Percentiles rank a stretch among this genome's conserved stretches.
Evolutionary conservation across 2,888 invertebrate genomes (phyloP).

Genomic region (Panzeria rudis): DNA sequence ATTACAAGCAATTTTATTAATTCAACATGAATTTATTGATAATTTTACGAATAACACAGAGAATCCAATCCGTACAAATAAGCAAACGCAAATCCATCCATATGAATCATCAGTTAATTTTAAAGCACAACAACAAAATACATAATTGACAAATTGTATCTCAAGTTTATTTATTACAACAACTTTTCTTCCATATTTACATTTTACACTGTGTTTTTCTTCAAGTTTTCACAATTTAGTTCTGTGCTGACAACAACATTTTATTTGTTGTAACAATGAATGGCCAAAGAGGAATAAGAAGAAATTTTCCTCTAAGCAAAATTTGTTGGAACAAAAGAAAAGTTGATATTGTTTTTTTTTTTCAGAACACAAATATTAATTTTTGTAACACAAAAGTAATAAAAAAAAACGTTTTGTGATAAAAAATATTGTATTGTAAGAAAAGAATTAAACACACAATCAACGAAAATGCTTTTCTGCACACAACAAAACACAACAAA

Average conservation of each 20-base stretch:
- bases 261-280: not conserved
- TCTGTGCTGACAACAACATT: not conserved
- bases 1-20: slow-evolving; percentile 51
- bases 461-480: slow-evolving; percentile 20
- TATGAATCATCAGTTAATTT: slow-evolving; percentile 57
- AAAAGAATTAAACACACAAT: not conserved
- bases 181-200: slow-evolving; percentile 50
- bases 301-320: slow-evolving; percentile 8
- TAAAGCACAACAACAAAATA: slow-evolving; percentile 20
- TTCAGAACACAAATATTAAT: slow-evolving; percentile 15
- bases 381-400: slow-evolving; percentile 17
- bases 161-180: slow-evolving; percentile 33
- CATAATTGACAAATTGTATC: slow-evolving; percentile 45
- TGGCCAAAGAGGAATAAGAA: not conserved
- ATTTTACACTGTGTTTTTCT: slow-evolving; percentile 15
- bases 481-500: slow-evolving; percentile 27
- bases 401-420: slow-evolving; percentile 21
- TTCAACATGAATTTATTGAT: slow-evolving; percentile 53
- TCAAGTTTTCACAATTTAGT: not conserved
- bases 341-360: slow-evolving; percentile 18
- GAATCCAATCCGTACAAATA: not conserved
- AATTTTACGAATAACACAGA: slow-evolving; percentile 18
- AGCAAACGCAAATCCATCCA: slow-evolving; percentile 17
- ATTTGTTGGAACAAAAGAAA: not conserved
- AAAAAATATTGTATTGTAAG: slow-evolving; percentile 24